Base-by-base conservation (phyloP, 2,888 invertebrate genomes). In the Operophtera brumata region DNA sequence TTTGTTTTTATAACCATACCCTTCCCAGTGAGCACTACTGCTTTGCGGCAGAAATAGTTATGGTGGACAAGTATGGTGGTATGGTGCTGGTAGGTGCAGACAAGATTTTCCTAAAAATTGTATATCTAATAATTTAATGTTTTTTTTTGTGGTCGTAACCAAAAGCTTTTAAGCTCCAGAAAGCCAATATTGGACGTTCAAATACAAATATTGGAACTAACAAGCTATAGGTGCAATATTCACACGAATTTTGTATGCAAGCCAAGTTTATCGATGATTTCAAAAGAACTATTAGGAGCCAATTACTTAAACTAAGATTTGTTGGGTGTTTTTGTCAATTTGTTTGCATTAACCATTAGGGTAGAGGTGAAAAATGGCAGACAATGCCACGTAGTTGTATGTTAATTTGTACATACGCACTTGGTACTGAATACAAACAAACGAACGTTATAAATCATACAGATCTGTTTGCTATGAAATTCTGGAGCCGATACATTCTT, bases 331-430 rank as follows among this genome's bases (percentile, higher is more conserved):
- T 56, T 54, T 62, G 61, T 48, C 55, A 55, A 44, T 35, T 41
- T 54, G 52, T 59, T 61, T 59, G 30, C 45, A 28, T 44, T 26
- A 34, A 6, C 30, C 14, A 52, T 65, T 61, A 61, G 32, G 11
- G 30, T 41, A 39, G 9, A 57, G 28, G 46, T 57, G 59, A 53
- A 57, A 62, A 65, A 58, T 41, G 44, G 26, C 40, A 53, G 46
- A 65, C 62, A 65, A 65, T 65, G 62, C 47, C 59, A 61, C 35
- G 44, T 54, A 51, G 54, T 47, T 30, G 43, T 44, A 48, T 40
- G 62, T 46, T 64, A 62, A 62, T 62, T 62, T 51, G 34, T 36
- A 54, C 42, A 36, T 20, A 45, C 56, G 53, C 45, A 47, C 34
- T 14, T 3, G 20, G 4, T 20, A 10, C 48, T 47, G 43, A 37